Evolutionary conservation across 2,888 invertebrate species (phyloP).

Genomic region (Torymus aiolomorphi): DNA sequence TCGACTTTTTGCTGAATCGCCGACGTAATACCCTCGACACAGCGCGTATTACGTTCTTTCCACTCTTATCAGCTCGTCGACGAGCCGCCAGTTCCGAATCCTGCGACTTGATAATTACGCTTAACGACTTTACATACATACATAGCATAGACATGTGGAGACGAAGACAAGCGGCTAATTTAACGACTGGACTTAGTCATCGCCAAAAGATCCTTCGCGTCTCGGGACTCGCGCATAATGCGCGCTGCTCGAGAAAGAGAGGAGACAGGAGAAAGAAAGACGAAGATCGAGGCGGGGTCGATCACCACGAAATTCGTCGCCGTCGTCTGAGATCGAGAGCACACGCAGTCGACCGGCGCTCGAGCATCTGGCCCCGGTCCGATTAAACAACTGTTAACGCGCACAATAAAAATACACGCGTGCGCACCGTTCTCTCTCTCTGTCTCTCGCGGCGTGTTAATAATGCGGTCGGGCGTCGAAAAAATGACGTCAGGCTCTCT

Average conservation of each 20-base stretch:
- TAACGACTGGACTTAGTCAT: constrained; percentile 32
- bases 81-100: too few species aligned
- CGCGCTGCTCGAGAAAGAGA: neutral
- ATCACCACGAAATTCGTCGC: neutral
- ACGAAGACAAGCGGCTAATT: constrained; percentile 31
- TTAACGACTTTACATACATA: too few species aligned
- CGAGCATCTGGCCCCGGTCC: neutral
- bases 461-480: constrained; percentile 9
- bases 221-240: neutral
- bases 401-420: constrained; percentile 26
- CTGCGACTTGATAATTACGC: too few species aligned
- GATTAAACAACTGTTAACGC: constrained; percentile 33
- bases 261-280: neutral
- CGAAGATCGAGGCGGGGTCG: constrained; percentile 33
- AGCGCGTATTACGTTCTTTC: too few species aligned
- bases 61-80: too few species aligned
- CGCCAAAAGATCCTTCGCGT: constrained; percentile 22
- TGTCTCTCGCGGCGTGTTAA: constrained; percentile 12
- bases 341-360: neutral
- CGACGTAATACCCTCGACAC: too few species aligned
- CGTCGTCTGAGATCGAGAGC: too few species aligned
- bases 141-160: neutral
- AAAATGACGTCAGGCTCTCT: constrained; percentile 11
- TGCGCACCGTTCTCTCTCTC: neutral
- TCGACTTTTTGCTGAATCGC: too few species aligned